These are phyloP conservation scores for Morone chrysops DNA, from an alignment of 2,113 vertebrate genomes.

Conservation along the genomic window DNA sequence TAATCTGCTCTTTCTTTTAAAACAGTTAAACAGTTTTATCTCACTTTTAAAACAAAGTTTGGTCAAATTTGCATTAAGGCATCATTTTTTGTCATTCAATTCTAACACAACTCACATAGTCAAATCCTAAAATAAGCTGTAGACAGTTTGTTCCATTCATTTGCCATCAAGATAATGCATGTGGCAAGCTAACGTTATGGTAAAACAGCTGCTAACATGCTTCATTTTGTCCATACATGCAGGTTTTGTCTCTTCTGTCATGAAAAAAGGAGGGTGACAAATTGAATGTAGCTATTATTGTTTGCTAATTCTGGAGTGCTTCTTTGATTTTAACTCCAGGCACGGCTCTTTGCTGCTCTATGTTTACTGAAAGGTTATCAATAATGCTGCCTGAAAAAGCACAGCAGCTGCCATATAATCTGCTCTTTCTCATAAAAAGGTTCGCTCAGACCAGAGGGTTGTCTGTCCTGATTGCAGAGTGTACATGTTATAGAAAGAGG, in stretches of 20 bases:
- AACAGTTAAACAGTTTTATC: background rate
- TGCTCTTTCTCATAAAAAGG: constrained; percentile 28
- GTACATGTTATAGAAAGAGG: constrained; percentile 36
- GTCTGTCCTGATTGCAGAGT: constrained; percentile 39
- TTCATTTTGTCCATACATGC: background rate
- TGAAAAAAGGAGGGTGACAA: constrained; percentile 5
- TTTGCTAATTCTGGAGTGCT: background rate
- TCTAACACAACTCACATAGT: too few relatives aligned
- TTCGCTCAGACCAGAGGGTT: constrained; percentile 1
- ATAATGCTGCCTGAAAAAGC: constrained; percentile 42
- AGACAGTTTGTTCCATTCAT: too few relatives aligned
- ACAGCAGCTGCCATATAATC: constrained; percentile 51
- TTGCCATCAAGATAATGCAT: too few relatives aligned
- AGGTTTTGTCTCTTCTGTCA: constrained; percentile 12
- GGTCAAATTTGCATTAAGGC: too few relatives aligned
- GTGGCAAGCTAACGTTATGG: background rate
- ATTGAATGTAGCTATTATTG: background rate
- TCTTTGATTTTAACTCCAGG: background rate
- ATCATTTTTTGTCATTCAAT: too few relatives aligned
- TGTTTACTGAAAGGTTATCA: constrained; percentile 50
- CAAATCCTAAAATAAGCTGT: too few relatives aligned
- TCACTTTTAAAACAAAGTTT: too few relatives aligned
- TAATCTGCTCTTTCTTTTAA: constrained; percentile 43
- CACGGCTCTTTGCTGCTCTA: background rate
- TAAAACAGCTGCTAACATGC: background rate